These are phyloP conservation scores for Hololepta plana DNA, from an alignment of 2,888 invertebrate genomes.

Conservation along the genomic window DNA sequence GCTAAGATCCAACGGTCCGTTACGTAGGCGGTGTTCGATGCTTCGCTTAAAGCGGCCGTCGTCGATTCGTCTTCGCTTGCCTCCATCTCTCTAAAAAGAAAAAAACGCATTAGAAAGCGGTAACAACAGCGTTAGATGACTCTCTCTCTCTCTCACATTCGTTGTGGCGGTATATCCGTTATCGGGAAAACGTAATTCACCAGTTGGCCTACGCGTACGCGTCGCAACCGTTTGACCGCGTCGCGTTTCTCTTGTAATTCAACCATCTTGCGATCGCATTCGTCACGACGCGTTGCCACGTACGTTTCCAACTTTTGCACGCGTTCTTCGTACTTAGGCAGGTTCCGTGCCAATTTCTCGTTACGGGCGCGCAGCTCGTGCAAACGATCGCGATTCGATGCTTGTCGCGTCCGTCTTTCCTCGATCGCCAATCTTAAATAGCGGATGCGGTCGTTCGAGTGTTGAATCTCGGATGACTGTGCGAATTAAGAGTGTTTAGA, in stretches of 20 bases:
- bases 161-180: constrained; percentile 30
- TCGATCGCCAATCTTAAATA: constrained; percentile 35
- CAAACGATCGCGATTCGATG: constrained; percentile 16
- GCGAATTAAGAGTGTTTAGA: neutral
- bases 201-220: constrained; percentile 39
- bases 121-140: too few relatives aligned
- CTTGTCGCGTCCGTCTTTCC: constrained; percentile 31
- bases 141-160: too few relatives aligned
- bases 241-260: constrained; percentile 32
- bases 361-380: constrained; percentile 21
- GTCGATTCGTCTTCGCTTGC: constrained; percentile 20
- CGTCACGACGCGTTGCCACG: constrained; percentile 32
- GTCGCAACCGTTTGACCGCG: constrained; percentile 36
- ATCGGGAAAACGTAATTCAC: constrained; percentile 55
- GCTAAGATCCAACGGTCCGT: constrained; percentile 63
- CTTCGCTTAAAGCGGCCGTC: constrained; percentile 40
- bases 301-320: constrained; percentile 40
- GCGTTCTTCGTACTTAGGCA: constrained; percentile 42
- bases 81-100: constrained; percentile 16
- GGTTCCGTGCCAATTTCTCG: constrained; percentile 28
- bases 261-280: constrained; percentile 31
- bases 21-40: constrained; percentile 61
- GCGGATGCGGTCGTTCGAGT: constrained; percentile 36
- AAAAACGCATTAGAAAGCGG: too few relatives aligned
- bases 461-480: constrained; percentile 34